Conservation (phyloP, 2,113 vertebrate species). For the Isichthys henryi region DNA sequence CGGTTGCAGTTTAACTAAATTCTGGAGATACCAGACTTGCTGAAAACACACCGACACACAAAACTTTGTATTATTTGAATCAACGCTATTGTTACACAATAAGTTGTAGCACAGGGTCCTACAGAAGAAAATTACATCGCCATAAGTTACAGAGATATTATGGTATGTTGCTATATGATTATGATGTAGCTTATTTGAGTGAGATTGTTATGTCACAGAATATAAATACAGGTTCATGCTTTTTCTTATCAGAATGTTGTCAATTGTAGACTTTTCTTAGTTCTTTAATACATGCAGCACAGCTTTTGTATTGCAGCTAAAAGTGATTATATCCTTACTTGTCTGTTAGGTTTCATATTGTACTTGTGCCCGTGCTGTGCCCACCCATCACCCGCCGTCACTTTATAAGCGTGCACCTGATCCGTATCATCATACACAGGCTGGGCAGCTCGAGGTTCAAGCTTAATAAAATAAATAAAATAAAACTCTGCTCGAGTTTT, state of each 20-base stretch:
- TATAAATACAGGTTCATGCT: neutral
- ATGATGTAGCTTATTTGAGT: neutral
- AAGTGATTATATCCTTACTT: neutral
- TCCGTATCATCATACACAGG: neutral
- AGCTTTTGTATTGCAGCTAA: neutral
- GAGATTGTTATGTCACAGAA: neutral
- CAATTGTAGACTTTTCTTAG: neutral
- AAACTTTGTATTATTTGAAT: neutral
- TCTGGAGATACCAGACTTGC: neutral
- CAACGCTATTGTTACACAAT: neutral
- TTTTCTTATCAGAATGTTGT: neutral
- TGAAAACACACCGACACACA: neutral
- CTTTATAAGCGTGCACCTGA: neutral
- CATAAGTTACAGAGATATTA: neutral
- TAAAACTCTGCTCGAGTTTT: neutral
- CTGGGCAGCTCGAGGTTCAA: neutral
- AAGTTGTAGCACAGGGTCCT: neutral
- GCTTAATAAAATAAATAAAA: neutral
- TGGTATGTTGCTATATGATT: neutral
- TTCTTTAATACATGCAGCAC: neutral
- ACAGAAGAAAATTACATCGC: neutral
- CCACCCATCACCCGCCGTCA: neutral
- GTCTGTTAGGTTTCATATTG: neutral
- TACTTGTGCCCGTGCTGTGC: neutral
- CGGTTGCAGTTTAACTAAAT: neutral